Conservation (phyloP, 1,140 invertebrate genomes). For the Drosophila lowei region DNA sequence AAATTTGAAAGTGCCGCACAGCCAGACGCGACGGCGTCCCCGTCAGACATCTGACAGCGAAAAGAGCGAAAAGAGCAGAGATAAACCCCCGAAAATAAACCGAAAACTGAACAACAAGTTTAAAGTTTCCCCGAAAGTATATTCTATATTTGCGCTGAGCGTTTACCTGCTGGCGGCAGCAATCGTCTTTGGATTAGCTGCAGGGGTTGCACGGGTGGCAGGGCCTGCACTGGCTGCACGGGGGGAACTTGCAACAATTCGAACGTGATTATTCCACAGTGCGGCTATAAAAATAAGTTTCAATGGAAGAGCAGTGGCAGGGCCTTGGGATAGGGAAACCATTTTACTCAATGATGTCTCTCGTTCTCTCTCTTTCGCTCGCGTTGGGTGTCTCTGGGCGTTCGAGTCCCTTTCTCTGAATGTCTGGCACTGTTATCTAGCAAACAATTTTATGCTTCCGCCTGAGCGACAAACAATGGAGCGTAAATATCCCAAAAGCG, state of each 20-base stretch:
- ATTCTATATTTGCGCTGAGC: conserved; percentile 13
- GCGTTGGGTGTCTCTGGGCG: conserved; percentile 1
- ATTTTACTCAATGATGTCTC: conserved; percentile 76
- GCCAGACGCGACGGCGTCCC: conserved; percentile 67
- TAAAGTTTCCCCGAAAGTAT: conserved; percentile 58
- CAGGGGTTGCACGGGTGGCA: conserved; percentile 13
- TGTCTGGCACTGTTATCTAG: conserved; percentile 60
- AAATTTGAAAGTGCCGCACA: conserved; percentile 75
- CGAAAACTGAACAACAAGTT: conserved; percentile 27
- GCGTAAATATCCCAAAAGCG: conserved; percentile 80
- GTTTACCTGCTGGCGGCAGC: conserved; percentile 45
- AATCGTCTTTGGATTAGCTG: conserved; percentile 33
- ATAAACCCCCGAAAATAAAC: conserved; percentile 14
- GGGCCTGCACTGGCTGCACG: too few species aligned
- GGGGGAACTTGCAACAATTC: conserved; percentile 43
- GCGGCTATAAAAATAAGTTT: conserved; percentile 61
- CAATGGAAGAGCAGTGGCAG: neutral
- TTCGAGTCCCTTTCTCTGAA: conserved; percentile 17
- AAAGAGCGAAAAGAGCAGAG: conserved; percentile 20
- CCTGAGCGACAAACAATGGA: conserved; percentile 81
- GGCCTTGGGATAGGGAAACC: conserved; percentile 41
- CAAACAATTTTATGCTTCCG: conserved; percentile 81
- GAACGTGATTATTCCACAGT: conserved; percentile 44
- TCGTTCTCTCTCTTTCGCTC: conserved; percentile 32
- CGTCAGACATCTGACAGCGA: conserved; percentile 38